Conservation (phyloP, 2,888 invertebrate genomes). For the Tetropium fuscum region DNA sequence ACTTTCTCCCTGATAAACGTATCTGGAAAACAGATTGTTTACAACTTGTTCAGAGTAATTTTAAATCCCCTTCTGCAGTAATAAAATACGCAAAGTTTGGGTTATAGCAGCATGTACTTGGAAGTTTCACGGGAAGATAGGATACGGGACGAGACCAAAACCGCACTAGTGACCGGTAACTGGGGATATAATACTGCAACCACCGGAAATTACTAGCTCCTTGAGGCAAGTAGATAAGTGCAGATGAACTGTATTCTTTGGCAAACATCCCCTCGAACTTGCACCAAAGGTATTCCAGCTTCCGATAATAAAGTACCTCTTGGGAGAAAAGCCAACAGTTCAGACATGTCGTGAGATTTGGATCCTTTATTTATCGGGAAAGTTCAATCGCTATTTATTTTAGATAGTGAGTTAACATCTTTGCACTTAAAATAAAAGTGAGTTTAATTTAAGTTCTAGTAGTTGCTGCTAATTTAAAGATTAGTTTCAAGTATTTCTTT, state of each 20-base stretch:
- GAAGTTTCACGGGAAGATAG: conserved; percentile 23
- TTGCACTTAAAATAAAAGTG: no score
- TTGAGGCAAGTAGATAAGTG: conserved; percentile 30
- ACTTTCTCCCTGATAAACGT: no score
- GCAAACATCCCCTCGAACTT: conserved; percentile 3
- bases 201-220: conserved; percentile 56
- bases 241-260: conserved; percentile 22
- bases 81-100: conserved; percentile 19
- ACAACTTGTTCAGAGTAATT: conserved; percentile 2
- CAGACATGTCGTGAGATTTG: conserved; percentile 3
- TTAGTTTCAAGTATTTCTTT: no score
- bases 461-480: no score
- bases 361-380: conserved; percentile 4
- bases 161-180: conserved; percentile 48
- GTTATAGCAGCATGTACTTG: conserved; percentile 14
- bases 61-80: not conserved
- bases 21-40: not conserved
- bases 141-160: conserved; percentile 27
- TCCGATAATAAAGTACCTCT: conserved; percentile 23
- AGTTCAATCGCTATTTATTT: not conserved
- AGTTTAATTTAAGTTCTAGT: no score
- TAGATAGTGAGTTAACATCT: not conserved
- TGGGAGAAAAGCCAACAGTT: conserved; percentile 7
- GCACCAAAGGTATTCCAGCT: conserved; percentile 21
- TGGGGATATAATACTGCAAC: conserved; percentile 51